Evolutionary conservation across 2,113 vertebrate genomes (phyloP), one percentile per base, ranked within the genome.

Genomic region (Chaetodon auriga): DNA sequence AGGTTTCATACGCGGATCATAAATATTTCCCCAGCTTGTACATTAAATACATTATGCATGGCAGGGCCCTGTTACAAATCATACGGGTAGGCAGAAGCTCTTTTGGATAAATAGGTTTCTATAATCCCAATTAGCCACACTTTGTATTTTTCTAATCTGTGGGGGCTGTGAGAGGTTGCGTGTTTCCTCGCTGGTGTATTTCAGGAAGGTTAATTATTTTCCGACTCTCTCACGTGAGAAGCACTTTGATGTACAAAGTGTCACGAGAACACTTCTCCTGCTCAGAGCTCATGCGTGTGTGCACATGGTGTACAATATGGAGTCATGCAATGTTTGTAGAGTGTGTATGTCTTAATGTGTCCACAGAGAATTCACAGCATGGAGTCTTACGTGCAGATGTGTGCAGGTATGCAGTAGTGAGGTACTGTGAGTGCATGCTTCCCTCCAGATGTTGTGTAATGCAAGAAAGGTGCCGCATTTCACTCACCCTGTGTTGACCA

Each of bases 61-160:
- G 77, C 78, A 76, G 53, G 51, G 58, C 76, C 62, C 41, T 66
- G n/a, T 55, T 76, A 51, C 58, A 88, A 82, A 81, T 85, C 88
- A 66, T 41, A 35, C 15, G 38, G 76, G 82, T 51, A 66, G 71
- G 83, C 75, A 63, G 82, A 30, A 79, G 75, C 77, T 54, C 65
- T 83, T 75, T 81, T 64, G 79, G 38, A 83, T 84, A 83, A 87
- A 91, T 76, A 55, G 68, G 78, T 89, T 86, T 86, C 85, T 78
- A 75, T 87, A 83, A 90, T 91, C 80, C 81, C 66, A 85, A 91
- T 92, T 92, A 92, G 82, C 81, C 62, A 58, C 78, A 64, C 76
- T 87, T 78, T 75, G 83, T 89, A 14, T 87, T 86, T 82, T 58
- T 63, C 65, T 81, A 62, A 70, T 91, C 82, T 83, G 82, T 73